Base-by-base conservation (phyloP, 2,797 vertebrate species). In the Chrysocyon brachyurus region DNA sequence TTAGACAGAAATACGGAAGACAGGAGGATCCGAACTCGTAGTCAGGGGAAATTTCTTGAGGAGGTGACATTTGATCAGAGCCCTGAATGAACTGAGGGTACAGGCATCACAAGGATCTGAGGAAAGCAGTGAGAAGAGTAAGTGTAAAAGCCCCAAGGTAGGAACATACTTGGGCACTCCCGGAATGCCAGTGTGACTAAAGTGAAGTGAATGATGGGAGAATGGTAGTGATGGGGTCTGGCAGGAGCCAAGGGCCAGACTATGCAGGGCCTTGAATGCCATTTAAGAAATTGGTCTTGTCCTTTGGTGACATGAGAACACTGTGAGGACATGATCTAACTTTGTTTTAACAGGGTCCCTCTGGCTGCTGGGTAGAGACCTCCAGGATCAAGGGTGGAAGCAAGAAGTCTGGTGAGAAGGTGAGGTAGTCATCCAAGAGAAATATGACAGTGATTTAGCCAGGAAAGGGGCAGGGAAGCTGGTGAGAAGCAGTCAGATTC, bases 231-330 rank as follows among this genome's bases (percentile, higher is more conserved):
- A 79, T 66, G 52, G 36, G n/a, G 31, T 63, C 72, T 89, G 72
- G 52, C 26, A 40, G 49, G 22, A 66, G 86, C 26, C 85, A 86
- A 59, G 24, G 26, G 64, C n/a, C 70, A 52, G 52, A 70, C 0
- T 26, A 57, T 61, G 10, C 68, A 81, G 90, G 78, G 72, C 81
- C 36, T 11, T 56, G 12, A 59, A 56, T 52, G 79, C 61, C 73
- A 95, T 46, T 89, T 64, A 61, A 87, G n/a, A 75, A 56, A 63
- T 24, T 87, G 63, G 91, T 66, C 70, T 94, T 94, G 72, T 66
- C 68, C 81, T 92, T 46, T 36, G 81, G 28, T 90, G 78, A 83
- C 52, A 57, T 22, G n/a, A n/a, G 68, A 87, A 79, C 54, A 72
- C 22, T 81, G 22, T 19, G 52, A 78, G 49, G 12, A 87, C 90